phyloP scores from a whole-genome alignment of 2,113 vertebrate species.

The Serilophus lunatus region DNA sequence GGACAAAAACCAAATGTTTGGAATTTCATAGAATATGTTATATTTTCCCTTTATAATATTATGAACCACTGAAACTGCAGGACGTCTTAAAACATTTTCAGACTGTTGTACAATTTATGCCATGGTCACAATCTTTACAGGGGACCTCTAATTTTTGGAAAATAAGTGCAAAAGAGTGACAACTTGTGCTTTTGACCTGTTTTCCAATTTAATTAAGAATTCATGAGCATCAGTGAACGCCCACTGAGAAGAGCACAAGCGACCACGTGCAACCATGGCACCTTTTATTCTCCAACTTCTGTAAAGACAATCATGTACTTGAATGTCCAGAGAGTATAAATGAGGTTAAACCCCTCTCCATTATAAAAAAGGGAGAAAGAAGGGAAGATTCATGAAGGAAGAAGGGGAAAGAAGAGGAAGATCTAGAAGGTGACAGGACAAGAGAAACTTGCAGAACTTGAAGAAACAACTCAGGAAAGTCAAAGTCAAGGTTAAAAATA shows the following conservation, averaged over 20 bases:
- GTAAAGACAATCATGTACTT: rapidly evolving
- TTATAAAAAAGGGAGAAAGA: background rate
- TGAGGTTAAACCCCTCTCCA: background rate
- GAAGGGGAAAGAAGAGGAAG: background rate
- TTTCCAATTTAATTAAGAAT: background rate
- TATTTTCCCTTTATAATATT: background rate
- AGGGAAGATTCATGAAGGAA: background rate
- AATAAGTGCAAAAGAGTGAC: background rate
- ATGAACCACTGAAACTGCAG: background rate
- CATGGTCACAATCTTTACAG: background rate
- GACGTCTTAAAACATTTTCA: background rate
- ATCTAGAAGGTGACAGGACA: background rate
- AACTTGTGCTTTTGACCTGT: background rate
- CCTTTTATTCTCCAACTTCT: background rate
- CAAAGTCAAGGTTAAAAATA: background rate
- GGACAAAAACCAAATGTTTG: background rate
- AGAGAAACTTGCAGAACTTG: background rate
- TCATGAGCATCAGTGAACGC: background rate
- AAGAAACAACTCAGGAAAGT: background rate
- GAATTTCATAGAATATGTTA: background rate
- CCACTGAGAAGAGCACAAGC: background rate
- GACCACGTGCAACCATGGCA: background rate
- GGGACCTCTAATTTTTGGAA: background rate
- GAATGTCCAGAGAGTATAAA: background rate
- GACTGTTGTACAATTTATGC: background rate